Evolutionary conservation across 2,113 vertebrate genomes (phyloP).

Genomic region (Sisor rabdophorus): DNA sequence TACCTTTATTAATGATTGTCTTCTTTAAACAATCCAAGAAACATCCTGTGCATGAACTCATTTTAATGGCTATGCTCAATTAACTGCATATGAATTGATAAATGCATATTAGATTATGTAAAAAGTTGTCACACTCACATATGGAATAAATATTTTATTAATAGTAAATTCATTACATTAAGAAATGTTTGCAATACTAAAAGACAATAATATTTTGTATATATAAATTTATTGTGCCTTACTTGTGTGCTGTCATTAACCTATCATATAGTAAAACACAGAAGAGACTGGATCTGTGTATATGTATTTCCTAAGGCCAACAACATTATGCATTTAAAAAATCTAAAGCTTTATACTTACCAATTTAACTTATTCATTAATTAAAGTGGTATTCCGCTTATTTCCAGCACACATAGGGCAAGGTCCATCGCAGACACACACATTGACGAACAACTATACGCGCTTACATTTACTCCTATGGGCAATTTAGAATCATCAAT

Average conservation of each 20-base stretch:
- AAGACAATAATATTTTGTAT: neutral
- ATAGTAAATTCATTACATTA: constrained; percentile 26
- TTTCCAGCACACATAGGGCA: no score
- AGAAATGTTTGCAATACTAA: neutral
- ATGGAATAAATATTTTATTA: constrained; percentile 31
- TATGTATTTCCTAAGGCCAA: constrained; percentile 15
- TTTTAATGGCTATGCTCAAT: neutral
- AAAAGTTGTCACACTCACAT: constrained; percentile 6
- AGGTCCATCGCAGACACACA: no score
- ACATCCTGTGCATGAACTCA: neutral
- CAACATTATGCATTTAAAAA: neutral
- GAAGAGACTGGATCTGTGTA: neutral
- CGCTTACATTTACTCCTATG: no score
- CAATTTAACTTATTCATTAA: no score
- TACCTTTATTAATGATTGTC: neutral
- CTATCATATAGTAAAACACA: constrained; percentile 15
- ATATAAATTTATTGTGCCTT: neutral
- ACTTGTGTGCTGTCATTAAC: neutral
- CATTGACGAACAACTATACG: no score
- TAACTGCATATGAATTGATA: neutral
- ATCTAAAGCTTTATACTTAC: neutral
- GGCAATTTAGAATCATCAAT: no score
- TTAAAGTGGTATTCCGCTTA: no score
- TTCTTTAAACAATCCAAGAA: neutral
- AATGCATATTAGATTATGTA: neutral